phyloP scores from a whole-genome alignment of 2,797 vertebrate species.

The Oceanodroma leucorhoa region DNA sequence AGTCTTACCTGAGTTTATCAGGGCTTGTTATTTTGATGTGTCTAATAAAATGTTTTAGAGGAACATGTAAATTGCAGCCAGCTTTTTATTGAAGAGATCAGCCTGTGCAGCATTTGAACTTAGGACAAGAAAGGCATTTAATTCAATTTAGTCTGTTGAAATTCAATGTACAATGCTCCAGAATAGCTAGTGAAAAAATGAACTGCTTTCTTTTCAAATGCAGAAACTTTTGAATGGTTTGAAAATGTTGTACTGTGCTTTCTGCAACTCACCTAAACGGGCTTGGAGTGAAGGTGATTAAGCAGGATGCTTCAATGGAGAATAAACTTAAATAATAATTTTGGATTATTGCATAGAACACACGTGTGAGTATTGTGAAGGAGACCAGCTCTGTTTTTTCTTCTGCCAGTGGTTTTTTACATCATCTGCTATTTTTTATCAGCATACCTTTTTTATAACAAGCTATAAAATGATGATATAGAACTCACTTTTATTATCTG shows the following conservation, averaged over 20 bases:
- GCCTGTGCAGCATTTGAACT: background rate
- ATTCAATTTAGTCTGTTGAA: background rate
- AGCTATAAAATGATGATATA: background rate
- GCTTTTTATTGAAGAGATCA: background rate
- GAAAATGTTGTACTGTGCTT: background rate
- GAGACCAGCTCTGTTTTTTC: background rate
- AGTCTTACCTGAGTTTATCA: background rate
- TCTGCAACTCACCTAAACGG: rapidly evolving
- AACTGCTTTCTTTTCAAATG: background rate
- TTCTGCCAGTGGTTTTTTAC: background rate
- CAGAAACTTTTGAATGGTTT: background rate
- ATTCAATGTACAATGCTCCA: background rate
- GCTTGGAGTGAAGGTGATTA: background rate
- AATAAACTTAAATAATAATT: background rate
- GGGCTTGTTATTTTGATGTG: conserved; percentile 3
- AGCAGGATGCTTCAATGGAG: background rate
- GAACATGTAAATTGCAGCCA: background rate
- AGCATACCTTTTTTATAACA: background rate
- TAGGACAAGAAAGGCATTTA: background rate
- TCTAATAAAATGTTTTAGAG: conserved; percentile 6
- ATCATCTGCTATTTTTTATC: background rate
- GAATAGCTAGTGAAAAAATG: background rate
- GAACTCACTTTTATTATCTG: background rate
- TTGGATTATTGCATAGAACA: background rate
- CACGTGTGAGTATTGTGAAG: background rate